These are phyloP conservation scores for Glyptemys insculpta DNA, from an alignment of 2,797 vertebrate species.

Conservation along the genomic window DNA sequence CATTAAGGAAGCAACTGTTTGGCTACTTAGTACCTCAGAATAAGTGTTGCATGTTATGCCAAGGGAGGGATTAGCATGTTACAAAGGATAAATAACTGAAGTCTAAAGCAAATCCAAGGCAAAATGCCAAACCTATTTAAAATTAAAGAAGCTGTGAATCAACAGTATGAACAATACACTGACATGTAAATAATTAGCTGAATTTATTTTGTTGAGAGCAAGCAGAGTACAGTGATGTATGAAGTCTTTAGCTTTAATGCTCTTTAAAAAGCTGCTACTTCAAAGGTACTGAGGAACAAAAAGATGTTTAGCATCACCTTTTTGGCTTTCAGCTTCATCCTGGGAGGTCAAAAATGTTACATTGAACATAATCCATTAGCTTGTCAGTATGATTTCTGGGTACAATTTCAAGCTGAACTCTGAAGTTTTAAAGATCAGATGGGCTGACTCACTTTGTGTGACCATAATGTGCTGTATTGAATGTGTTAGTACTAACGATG, in stretches of 20 bases:
- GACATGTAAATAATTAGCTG: conserved; percentile 43
- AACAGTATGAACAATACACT: conserved; percentile 10
- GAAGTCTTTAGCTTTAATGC: not conserved
- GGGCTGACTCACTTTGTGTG: not conserved
- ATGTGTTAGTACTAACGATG: not conserved
- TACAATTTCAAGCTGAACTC: not conserved
- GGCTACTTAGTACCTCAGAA: conserved; percentile 41
- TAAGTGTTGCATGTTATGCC: conserved; percentile 36
- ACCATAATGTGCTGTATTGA: not conserved
- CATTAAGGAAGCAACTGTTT: conserved; percentile 32
- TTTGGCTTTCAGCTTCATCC: not conserved
- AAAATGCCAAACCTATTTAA: not conserved
- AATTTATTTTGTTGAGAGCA: conserved; percentile 54
- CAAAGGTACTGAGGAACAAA: not conserved
- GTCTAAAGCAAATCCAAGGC: conserved; percentile 26
- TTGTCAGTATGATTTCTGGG: not conserved
- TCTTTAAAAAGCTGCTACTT: conserved; percentile 35
- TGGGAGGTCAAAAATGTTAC: not conserved
- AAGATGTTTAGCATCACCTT: not conserved
- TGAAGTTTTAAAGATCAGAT: not conserved
- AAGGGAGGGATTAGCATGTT: not conserved
- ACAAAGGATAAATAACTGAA: conserved; percentile 37
- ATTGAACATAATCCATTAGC: not conserved
- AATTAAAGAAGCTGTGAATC: conserved; percentile 55
- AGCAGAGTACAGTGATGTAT: conserved; percentile 20